Evolutionary conservation across 1,140 invertebrate genomes (phyloP), one percentile per base, ranked within the genome.

Genomic region (Saxidomus purpurata): DNA sequence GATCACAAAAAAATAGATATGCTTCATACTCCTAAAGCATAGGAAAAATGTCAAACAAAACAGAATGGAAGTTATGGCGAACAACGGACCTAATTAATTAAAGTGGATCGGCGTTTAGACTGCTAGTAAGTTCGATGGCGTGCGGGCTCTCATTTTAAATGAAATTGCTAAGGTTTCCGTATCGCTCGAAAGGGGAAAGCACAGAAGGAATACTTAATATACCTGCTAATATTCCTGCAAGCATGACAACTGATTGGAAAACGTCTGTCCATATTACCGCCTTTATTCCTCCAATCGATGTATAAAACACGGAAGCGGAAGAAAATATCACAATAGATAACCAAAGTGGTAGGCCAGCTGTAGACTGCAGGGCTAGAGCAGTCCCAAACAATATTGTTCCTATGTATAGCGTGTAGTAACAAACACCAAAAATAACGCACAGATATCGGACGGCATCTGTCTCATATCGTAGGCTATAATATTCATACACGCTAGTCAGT

Each of bases 391-490:
- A 6, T 2, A 84, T 63, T 8, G 47, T 36, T 15, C 81, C 81
- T 63, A 84, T 84, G 31, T 84, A 84, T 0, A 84, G n/a, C 1
- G 40, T 43, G 59, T 84, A 84, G 31, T 69, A 84, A 4, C 47
- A 38, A 17, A 34, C 47, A 0, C 81, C 81, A 6, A 76, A 49
- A 1, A 47, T 2, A 38, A 76, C 71, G 25, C 71, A 36, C n/a
- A 76, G 40, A 28, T 47, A 76, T 28, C 71, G 9, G 1, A 63
- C 59, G 9, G 59, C 8, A n/a, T 63, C n/a, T 8, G 59, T 63
- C 1, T n/a, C 59, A 15, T 63, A 63, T 3, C 59, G 59, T 28
- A 63, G 59, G 6, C n/a, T 19, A 28, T 63, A 63, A 15, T 63
- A 63, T 63, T 63, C 59, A 63, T 63, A 63, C 22, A 63, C 25